A percentile compares a stretch with the other conserved stretches of the same genome.
Conservation (phyloP, 2,797 vertebrate genomes). For the Acanthornis magna region DNA sequence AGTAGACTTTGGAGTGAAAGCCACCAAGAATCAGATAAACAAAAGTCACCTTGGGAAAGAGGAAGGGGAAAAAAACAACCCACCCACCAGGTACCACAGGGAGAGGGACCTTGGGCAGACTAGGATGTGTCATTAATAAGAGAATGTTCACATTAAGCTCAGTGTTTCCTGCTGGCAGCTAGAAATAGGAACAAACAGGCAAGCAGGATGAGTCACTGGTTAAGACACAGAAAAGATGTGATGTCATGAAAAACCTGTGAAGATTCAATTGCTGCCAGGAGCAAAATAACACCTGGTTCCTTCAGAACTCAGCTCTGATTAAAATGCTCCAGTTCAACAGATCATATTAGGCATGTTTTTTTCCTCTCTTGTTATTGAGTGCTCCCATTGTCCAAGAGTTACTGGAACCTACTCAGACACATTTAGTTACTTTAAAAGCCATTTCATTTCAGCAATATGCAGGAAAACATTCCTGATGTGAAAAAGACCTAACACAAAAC, state of each 20-base stretch:
- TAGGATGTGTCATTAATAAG: not conserved
- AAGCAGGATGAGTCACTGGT: constrained; percentile 71
- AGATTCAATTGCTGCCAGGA: constrained; percentile 60
- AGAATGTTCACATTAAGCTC: constrained; percentile 38
- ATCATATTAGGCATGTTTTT: not conserved
- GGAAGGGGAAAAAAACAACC: not conserved
- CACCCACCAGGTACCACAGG: not conserved
- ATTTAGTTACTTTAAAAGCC: not conserved
- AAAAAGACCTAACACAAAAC: not conserved
- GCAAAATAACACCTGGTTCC: constrained; percentile 51
- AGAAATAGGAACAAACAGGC: constrained; percentile 75
- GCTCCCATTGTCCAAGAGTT: not conserved
- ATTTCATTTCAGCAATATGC: not conserved
- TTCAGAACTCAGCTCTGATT: constrained; percentile 23
- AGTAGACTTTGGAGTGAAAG: not conserved
- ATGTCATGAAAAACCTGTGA: constrained; percentile 63
- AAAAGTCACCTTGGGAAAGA: not conserved
- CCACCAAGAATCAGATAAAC: not conserved
- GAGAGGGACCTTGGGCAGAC: not conserved
- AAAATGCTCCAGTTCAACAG: constrained; percentile 34
- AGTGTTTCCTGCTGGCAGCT: constrained; percentile 62
- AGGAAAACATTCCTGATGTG: not conserved
- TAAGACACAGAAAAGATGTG: constrained; percentile 62
- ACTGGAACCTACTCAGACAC: not conserved
- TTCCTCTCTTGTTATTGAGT: not conserved